Evolutionary conservation across 2,797 vertebrate genomes (phyloP).

Genomic region (Coracias cyanogaster): DNA sequence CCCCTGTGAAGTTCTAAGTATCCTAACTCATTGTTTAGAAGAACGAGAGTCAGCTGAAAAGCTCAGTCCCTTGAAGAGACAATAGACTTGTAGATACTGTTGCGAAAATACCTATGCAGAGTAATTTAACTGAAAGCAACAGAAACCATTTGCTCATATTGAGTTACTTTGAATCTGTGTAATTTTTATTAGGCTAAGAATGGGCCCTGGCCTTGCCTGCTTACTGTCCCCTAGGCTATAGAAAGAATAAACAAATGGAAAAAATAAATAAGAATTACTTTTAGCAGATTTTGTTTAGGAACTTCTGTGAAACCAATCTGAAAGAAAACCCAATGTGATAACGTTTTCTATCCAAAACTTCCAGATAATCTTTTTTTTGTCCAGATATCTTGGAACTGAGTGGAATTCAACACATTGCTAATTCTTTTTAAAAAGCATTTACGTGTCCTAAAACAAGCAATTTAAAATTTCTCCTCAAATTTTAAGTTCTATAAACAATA

Average conservation of each 20-base stretch:
- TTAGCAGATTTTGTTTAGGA: not conserved
- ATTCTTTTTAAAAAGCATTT: not conserved
- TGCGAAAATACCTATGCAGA: not conserved
- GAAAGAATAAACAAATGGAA: not conserved
- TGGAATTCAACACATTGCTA: not conserved
- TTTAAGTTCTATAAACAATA: not conserved
- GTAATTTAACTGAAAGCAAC: not conserved
- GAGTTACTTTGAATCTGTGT: conserved; percentile 9
- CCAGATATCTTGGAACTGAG: not conserved
- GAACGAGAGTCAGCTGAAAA: not conserved
- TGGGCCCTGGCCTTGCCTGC: not conserved
- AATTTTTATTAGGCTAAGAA: conserved; percentile 13
- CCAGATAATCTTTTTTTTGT: no score
- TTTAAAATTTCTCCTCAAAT: not conserved
- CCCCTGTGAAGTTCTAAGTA: not conserved
- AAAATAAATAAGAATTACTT: not conserved
- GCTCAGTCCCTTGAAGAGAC: not conserved
- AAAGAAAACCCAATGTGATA: not conserved
- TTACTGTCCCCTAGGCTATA: not conserved
- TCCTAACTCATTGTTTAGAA: not conserved
- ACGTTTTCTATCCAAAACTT: not conserved
- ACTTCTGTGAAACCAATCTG: not conserved
- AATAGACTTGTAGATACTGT: not conserved
- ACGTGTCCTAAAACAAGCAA: not conserved
- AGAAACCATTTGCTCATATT: not conserved